phyloP scores from a whole-genome alignment of 2,797 vertebrate genomes.

The Pogonophryne albipinna region DNA sequence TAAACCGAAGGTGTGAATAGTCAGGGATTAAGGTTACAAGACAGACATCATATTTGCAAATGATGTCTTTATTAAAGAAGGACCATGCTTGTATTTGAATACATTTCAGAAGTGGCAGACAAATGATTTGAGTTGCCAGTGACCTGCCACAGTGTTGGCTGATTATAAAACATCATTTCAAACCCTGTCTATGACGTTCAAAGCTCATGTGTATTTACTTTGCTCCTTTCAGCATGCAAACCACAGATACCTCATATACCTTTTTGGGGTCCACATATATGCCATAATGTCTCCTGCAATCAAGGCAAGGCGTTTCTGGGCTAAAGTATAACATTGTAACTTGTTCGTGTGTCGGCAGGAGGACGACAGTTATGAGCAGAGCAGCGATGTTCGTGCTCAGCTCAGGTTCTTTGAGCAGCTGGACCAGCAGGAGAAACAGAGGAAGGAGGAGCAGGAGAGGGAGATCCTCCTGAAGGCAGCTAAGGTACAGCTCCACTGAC shows the following conservation, averaged over 20 bases:
- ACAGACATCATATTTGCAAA: no score
- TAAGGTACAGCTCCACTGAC: constrained; percentile 84
- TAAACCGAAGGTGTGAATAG: no score
- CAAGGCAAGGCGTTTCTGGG: background rate
- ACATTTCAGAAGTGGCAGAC: no score
- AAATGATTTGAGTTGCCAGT: no score
- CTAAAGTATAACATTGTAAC: background rate
- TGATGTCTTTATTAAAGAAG: no score
- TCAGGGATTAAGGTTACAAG: no score
- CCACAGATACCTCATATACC: background rate
- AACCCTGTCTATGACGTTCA: background rate
- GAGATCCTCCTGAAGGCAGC: constrained; percentile 98
- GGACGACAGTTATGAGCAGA: constrained; percentile 91
- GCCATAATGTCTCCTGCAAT: background rate
- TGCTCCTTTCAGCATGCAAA: background rate
- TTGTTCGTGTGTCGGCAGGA: constrained; percentile 82
- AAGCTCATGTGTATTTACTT: background rate
- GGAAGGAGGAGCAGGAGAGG: constrained; percentile 96
- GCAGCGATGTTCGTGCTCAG: constrained; percentile 93
- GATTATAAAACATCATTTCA: no score
- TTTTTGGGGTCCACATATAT: background rate
- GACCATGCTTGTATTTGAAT: no score
- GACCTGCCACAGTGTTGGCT: no score
- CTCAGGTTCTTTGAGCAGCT: constrained; percentile 98
- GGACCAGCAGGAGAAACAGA: constrained; percentile 96